Conservation (phyloP, 2,113 vertebrate genomes). For the Amia ocellicauda region DNA sequence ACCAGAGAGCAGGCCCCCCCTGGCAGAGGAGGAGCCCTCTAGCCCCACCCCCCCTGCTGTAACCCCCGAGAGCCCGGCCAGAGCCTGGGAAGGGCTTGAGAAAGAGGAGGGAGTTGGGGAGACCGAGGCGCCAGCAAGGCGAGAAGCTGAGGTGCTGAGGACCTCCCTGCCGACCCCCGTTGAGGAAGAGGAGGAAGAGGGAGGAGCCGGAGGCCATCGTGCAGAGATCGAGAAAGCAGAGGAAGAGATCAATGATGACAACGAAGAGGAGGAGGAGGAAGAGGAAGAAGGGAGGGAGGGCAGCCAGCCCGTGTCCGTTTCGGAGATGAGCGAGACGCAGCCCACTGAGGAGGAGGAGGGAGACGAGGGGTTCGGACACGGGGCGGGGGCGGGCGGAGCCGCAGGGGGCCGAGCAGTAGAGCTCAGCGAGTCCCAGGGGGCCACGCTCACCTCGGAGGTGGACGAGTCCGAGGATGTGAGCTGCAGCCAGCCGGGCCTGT, state of each 20-base stretch:
- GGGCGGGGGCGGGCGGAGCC: background rate
- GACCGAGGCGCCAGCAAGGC: too few relatives aligned
- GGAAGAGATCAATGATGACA: background rate
- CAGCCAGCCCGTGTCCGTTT: background rate
- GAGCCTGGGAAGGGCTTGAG: too few relatives aligned
- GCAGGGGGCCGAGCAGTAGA: background rate
- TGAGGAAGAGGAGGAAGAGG: background rate
- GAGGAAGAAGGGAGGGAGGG: background rate
- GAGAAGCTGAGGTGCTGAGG: too few relatives aligned
- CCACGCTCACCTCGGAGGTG: conserved; percentile 56
- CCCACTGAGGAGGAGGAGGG: background rate
- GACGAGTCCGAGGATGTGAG: conserved; percentile 74
- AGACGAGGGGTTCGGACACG: background rate
- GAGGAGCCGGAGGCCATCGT: background rate
- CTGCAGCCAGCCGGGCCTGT: conserved; percentile 67
- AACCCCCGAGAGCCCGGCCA: conserved; percentile 11
- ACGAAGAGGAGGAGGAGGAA: background rate
- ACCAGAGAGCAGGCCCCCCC: background rate
- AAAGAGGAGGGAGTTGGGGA: too few relatives aligned
- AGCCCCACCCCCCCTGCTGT: conserved; percentile 25
- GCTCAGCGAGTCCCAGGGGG: conserved; percentile 23
- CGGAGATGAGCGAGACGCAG: background rate
- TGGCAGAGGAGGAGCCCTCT: conserved; percentile 14
- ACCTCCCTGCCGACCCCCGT: too few relatives aligned
- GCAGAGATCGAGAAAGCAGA: too few relatives aligned